Evolutionary conservation across 2,113 vertebrate genomes (phyloP), one percentile per base, ranked within the genome.

Genomic region (Abramis brama): DNA sequence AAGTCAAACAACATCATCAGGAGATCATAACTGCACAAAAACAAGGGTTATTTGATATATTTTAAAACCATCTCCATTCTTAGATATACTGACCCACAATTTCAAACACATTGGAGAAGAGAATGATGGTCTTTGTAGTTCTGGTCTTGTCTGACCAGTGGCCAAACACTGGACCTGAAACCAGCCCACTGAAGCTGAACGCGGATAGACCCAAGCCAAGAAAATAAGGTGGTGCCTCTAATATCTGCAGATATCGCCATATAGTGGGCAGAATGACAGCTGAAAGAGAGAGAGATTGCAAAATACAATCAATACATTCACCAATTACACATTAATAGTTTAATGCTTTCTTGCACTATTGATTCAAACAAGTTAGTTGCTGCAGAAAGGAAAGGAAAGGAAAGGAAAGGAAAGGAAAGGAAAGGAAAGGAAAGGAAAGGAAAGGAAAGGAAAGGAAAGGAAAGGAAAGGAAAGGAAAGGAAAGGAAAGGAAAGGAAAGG

Each of bases 231-330:
- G 95, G 94, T 6, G 95, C 96, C 79, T 95, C 92, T 43, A 96
- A 85, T 39, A 95, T 92, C 91, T 96, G 95, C 80, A 97, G 92
- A 81, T 96, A 97, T 21, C 86, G 92, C 96, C 96, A 96, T 90
- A 97, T 95, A 57, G 96, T 96, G 0, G 96, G 96, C 8, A 97
- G 91, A 85, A 97, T 96, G 83, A 97, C 96, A 23, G 95, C 96
- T 96, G 88, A 27, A 47, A 59, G 3, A 74, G 19, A 77, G 52
- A 55, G 52, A 55, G 17, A 52, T n/a, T n/a, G 9, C 45, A 36
- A 23, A 57, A 79, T 5, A 23, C 21, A 79, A 60, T 52, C 52
- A 62, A 79, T 52, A n/a, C 50, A 79, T 62, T 79, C 55, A 59
- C 19, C 10, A n/a, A 39, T 79, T 43, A 57, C 75, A 78, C 23